Percentiles rank a stretch among this genome's conserved stretches.
These are phyloP conservation scores for Eubasilissa splendida DNA, from an alignment of 2,888 invertebrate genomes.

Conservation along the genomic window DNA sequence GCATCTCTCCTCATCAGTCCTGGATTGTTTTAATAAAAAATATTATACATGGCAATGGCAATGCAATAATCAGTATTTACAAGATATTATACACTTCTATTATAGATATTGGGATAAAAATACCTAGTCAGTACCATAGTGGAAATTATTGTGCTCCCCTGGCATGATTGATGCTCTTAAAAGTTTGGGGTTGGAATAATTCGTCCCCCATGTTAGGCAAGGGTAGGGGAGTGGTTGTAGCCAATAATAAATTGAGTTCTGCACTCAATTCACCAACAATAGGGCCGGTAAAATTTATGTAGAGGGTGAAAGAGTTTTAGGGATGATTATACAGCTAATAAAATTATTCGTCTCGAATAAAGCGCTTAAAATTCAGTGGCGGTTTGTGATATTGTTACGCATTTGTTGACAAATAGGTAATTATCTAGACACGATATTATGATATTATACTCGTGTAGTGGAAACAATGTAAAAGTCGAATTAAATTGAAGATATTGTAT, in stretches of 20 bases:
- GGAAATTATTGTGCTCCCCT: neutral
- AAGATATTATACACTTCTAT: no score
- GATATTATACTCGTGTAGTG: no score
- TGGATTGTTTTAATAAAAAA: no score
- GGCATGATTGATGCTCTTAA: constrained; percentile 15
- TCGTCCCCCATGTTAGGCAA: constrained; percentile 1
- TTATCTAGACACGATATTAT: no score
- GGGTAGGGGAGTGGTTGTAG: neutral
- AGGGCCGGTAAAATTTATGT: constrained; percentile 9
- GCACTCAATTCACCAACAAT: constrained; percentile 27
- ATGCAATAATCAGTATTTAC: no score
- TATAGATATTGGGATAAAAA: neutral
- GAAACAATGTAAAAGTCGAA: no score
- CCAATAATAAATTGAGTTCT: constrained; percentile 31
- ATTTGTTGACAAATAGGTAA: neutral
- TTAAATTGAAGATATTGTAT: no score
- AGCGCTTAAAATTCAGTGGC: constrained; percentile 15
- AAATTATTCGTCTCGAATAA: constrained; percentile 34
- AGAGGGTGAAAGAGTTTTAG: constrained; percentile 11
- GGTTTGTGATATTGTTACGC: neutral
- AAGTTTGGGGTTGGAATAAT: constrained; percentile 1
- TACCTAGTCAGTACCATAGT: neutral
- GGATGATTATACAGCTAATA: constrained; percentile 25
- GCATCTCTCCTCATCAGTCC: no score
- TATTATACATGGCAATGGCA: no score